Conservation (phyloP, 1,140 invertebrate genomes). For the Solenopsis fugax region DNA sequence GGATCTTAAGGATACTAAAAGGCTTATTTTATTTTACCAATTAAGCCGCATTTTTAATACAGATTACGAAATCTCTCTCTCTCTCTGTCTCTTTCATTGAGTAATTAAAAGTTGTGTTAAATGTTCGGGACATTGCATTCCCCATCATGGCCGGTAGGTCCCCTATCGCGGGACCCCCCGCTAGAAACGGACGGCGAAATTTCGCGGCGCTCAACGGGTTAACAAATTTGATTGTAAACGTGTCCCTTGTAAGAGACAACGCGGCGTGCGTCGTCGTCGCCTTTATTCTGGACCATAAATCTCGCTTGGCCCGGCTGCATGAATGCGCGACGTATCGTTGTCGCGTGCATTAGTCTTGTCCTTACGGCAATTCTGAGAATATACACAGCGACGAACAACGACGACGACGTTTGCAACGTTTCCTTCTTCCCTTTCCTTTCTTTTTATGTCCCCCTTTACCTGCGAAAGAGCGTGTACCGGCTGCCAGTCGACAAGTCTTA, state of each 20-base stretch:
- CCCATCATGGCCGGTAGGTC: neutral
- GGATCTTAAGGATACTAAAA: neutral
- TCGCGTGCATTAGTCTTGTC: slow-evolving; percentile 72
- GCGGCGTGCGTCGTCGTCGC: slow-evolving; percentile 39
- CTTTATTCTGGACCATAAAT: slow-evolving; percentile 46
- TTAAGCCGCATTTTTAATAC: neutral
- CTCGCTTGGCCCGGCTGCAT: slow-evolving; percentile 19
- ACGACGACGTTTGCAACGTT: slow-evolving; percentile 55
- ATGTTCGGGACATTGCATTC: neutral
- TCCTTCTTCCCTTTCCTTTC: slow-evolving; percentile 34
- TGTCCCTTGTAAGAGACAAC: slow-evolving; percentile 24
- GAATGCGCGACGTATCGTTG: slow-evolving; percentile 52
- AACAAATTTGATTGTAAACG: slow-evolving; percentile 46
- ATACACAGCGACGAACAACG: slow-evolving; percentile 27
- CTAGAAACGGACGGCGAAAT: slow-evolving; percentile 18
- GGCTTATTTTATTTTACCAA: slow-evolving; percentile 6
- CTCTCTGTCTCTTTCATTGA: neutral
- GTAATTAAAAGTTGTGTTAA: neutral
- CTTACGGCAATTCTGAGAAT: slow-evolving; percentile 80
- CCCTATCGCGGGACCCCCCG: slow-evolving; percentile 14
- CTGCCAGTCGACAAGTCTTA: slow-evolving; percentile 74
- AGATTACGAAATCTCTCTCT: neutral
- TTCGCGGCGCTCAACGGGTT: slow-evolving; percentile 32
- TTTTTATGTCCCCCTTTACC: slow-evolving; percentile 44
- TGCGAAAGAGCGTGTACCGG: slow-evolving; percentile 28